Base-by-base conservation (phyloP, 2,888 invertebrate species). In the Sarcophaga rosellei region DNA sequence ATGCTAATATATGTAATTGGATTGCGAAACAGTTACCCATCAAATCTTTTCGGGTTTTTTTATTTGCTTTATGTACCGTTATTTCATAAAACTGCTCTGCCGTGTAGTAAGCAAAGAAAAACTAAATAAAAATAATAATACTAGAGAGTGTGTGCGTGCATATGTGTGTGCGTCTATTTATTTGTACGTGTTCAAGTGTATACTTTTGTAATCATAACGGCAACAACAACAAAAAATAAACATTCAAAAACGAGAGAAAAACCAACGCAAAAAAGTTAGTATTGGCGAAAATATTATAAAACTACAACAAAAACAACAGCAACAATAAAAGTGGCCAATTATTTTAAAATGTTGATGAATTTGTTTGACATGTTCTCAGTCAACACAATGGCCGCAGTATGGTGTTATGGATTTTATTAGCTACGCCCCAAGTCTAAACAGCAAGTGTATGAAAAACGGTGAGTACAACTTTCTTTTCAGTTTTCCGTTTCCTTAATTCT, bases 151-250 rank as follows among this genome's bases (percentile, higher is more conserved):
- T 73, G 17, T 59, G 17, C 47, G 63, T 73, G 35, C 44, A 44
- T 66, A 21, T 73, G 45, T 62, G 53, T 61, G 35, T 25, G 61
- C 70, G 62, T 69, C 61, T 76, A 21, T 81, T 81, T 82, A 70
- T 86, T 84, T 84, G 82, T 57, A 82, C 82, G 82, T 86, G 85
- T 75, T 79, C 69, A 86, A 86, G 82, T 81, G 85, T 78, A 81
- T 77, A 77, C 44, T 73, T 85, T 85, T 62, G 63, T 77, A 77
- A 68, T 81, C 73, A 69, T 69, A 81, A 57, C 25, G n/a, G 25
- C 59, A 68, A 45, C 21, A 23, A 70, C 3, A 68, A 68, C 5
- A 21, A 66, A 66, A 66, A 82, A 21, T 53, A 82, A 11, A 66
- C 23, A 79, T 35, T 23, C 68, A 77, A 69, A 76, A 65, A 65